A percentile compares a stretch with the other conserved stretches of the same genome.
Conservation (phyloP, 2,888 invertebrate genomes). For the Trilocha varians region DNA sequence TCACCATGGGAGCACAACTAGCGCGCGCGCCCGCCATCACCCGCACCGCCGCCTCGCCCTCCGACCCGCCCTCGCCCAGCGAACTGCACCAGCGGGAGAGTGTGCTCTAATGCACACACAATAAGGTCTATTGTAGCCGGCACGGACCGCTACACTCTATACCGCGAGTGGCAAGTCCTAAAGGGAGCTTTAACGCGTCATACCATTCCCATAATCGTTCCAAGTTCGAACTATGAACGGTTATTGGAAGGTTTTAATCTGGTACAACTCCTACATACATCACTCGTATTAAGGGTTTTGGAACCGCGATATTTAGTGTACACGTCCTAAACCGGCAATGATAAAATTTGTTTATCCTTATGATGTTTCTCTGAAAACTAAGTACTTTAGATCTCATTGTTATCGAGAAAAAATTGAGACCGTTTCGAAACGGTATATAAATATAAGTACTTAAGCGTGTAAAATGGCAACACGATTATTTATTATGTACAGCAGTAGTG, state of each 20-base stretch:
- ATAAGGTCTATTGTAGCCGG: no score
- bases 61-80: slow-evolving; percentile 55
- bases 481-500: neutral
- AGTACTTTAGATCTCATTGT: neutral
- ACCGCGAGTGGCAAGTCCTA: neutral
- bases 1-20: slow-evolving; percentile 73
- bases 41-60: slow-evolving; percentile 82
- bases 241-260: no score
- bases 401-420: neutral
- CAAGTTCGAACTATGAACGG: no score
- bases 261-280: no score
- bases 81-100: slow-evolving; percentile 79
- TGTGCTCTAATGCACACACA: slow-evolving; percentile 73
- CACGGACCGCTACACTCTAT: neutral
- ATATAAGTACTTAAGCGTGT: neutral
- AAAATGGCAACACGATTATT: neutral
- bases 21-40: slow-evolving; percentile 79
- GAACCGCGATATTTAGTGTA: no score
- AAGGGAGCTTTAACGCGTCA: no score
- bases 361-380: neutral
- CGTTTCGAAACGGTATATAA: neutral
- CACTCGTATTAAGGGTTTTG: no score
- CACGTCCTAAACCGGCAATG: no score
- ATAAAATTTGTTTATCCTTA: no score
- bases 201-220: no score